Evolutionary conservation across 2,113 vertebrate species (phyloP).

Genomic region (Noctilio leporinus): DNA sequence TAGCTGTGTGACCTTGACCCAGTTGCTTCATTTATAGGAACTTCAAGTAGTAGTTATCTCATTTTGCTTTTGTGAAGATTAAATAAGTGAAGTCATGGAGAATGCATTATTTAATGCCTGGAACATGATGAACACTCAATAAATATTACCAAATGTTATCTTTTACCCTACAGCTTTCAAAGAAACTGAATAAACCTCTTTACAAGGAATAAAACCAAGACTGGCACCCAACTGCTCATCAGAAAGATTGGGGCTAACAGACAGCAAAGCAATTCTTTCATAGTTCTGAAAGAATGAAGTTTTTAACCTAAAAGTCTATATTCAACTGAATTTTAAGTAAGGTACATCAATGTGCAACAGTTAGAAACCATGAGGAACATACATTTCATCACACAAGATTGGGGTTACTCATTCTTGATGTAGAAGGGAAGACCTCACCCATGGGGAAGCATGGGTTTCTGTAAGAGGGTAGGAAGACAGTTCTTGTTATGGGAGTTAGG

Average conservation of each 20-base stretch:
- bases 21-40: constrained; percentile 15
- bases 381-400: background rate
- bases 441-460: background rate
- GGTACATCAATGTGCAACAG: too few relatives aligned
- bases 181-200: background rate
- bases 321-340: background rate
- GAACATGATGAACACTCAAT: background rate
- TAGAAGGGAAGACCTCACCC: background rate
- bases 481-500: background rate
- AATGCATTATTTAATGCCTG: background rate
- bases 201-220: background rate
- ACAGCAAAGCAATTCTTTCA: background rate
- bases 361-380: background rate
- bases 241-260: background rate
- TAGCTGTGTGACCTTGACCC: constrained; percentile 19
- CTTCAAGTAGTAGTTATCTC: constrained; percentile 1
- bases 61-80: background rate
- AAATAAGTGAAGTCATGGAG: background rate
- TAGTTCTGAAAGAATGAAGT: background rate
- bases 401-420: background rate
- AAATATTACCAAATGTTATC: background rate
- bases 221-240: background rate
- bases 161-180: background rate
- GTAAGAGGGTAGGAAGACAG: background rate
- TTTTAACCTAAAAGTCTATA: background rate